Percentiles rank a stretch among this genome's conserved stretches.
These are phyloP conservation scores for Liodrosophila aerea DNA, from an alignment of 2,888 invertebrate genomes.

Conservation along the genomic window DNA sequence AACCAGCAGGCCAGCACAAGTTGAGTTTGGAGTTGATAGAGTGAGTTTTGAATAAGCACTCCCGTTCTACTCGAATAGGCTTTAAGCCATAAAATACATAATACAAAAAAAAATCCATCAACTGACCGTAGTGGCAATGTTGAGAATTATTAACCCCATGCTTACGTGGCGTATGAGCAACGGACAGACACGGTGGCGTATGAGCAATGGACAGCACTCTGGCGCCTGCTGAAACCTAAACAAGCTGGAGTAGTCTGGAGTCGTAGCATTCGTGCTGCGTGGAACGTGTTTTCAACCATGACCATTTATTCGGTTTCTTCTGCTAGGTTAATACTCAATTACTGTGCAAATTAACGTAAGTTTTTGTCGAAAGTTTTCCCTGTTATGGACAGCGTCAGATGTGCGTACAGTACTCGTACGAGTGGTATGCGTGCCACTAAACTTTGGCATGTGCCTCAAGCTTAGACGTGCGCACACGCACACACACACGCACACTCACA, in stretches of 20 bases:
- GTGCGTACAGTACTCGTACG: conserved; percentile 8
- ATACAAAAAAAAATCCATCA: conserved; percentile 67
- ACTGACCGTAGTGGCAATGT: conserved; percentile 52
- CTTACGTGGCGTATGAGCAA: conserved; percentile 54
- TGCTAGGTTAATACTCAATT: conserved; percentile 82
- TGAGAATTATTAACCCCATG: conserved; percentile 12
- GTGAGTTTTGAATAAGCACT: conserved; percentile 68
- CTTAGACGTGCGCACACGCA: conserved; percentile 42
- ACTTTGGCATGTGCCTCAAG: conserved; percentile 59
- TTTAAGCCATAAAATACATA: conserved; percentile 38
- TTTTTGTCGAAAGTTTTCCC: conserved; percentile 50
- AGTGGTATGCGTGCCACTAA: conserved; percentile 46
- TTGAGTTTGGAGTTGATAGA: conserved; percentile 25
- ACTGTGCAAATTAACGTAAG: conserved; percentile 81
- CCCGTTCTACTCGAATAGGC: background rate
- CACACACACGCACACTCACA: conserved; percentile 7
- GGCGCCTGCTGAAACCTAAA: background rate
- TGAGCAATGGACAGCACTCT: conserved; percentile 58
- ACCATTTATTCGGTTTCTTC: conserved; percentile 72
- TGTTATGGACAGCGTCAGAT: conserved; percentile 38
- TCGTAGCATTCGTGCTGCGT: background rate
- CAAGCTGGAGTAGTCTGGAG: background rate
- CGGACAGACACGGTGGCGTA: conserved; percentile 48
- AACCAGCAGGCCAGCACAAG: conserved; percentile 26
- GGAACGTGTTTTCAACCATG: conserved; percentile 65